phyloP scores from a whole-genome alignment of 1,140 invertebrate species.

The Aphelenchoides avenae region DNA sequence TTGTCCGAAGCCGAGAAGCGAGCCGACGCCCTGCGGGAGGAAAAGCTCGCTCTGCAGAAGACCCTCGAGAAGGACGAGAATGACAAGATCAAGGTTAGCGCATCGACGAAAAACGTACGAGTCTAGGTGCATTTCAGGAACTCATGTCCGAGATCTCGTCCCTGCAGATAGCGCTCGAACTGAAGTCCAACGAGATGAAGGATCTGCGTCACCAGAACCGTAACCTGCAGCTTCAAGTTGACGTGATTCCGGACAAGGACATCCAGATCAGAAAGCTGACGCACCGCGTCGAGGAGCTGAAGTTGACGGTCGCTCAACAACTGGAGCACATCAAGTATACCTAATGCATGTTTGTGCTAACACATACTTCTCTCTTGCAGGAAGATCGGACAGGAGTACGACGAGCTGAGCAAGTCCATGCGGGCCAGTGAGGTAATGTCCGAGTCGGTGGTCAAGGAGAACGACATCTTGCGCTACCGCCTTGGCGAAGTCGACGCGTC shows the following conservation, averaged over 20 bases:
- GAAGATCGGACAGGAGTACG: not conserved
- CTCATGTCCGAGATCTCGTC: conserved; percentile 11
- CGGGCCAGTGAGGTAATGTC: no score
- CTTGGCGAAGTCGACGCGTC: not conserved
- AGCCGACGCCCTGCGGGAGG: no score
- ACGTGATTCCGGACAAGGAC: conserved; percentile 18
- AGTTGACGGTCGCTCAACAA: conserved; percentile 7
- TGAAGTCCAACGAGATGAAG: conserved; percentile 17
- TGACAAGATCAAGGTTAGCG: conserved; percentile 9
- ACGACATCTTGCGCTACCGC: conserved; percentile 17
- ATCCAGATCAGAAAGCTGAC: conserved; percentile 11
- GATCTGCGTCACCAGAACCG: conserved; percentile 14
- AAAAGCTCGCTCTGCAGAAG: conserved; percentile 6
- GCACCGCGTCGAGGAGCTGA: conserved; percentile 7
- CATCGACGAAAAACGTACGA: conserved; percentile 4
- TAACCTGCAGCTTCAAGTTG: conserved; percentile 15
- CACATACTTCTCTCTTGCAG: not conserved
- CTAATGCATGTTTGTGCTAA: not conserved
- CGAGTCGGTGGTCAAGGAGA: conserved; percentile 5
- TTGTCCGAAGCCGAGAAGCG: not conserved
- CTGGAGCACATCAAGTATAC: conserved; percentile 11
- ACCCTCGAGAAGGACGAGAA: conserved; percentile 7
- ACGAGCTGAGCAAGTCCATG: no score
- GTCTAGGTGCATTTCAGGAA: conserved; percentile 10
- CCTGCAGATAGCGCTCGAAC: conserved; percentile 11